These are phyloP conservation scores for Cremastinae sp. DNA, from an alignment of 2,888 invertebrate genomes.

Conservation along the genomic window DNA sequence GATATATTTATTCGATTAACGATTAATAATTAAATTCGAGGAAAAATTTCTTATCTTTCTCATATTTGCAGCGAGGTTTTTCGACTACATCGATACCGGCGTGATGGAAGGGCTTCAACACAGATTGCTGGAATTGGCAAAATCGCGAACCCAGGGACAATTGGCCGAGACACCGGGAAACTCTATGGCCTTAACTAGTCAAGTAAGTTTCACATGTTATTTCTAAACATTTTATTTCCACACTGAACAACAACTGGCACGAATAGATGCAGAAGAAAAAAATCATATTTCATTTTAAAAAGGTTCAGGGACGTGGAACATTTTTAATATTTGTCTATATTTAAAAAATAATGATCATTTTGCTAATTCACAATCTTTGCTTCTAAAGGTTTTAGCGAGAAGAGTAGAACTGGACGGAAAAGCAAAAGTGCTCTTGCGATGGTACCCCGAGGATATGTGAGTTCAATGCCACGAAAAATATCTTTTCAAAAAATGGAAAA, in stretches of 20 bases:
- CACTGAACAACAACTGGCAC: neutral
- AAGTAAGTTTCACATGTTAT: constrained; percentile 77
- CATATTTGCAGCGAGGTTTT: constrained; percentile 88
- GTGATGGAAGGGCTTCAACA: constrained; percentile 96
- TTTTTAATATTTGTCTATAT: too few species aligned
- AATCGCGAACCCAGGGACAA: constrained; percentile 83
- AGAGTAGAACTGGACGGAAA: constrained; percentile 85
- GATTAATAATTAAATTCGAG: too few species aligned
- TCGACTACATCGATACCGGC: constrained; percentile 95
- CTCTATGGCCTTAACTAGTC: constrained; percentile 87
- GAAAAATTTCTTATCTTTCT: constrained; percentile 70
- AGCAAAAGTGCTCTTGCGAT: constrained; percentile 88
- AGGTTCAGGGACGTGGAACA: too few species aligned
- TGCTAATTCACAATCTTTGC: constrained; percentile 1
- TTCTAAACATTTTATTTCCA: too few species aligned
- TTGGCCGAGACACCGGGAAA: constrained; percentile 85
- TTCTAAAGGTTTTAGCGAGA: constrained; percentile 83
- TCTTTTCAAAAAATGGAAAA: neutral
- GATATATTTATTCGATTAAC: too few species aligned
- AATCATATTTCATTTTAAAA: too few species aligned
- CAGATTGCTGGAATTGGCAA: constrained; percentile 85
- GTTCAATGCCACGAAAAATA: too few species aligned
- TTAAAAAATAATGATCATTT: neutral
- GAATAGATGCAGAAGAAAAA: neutral
- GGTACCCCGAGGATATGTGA: constrained; percentile 94